Percentiles rank a stretch among this genome's conserved stretches.
Evolutionary conservation across 2,888 invertebrate species (phyloP).

Genomic region (Tenthredo livida): DNA sequence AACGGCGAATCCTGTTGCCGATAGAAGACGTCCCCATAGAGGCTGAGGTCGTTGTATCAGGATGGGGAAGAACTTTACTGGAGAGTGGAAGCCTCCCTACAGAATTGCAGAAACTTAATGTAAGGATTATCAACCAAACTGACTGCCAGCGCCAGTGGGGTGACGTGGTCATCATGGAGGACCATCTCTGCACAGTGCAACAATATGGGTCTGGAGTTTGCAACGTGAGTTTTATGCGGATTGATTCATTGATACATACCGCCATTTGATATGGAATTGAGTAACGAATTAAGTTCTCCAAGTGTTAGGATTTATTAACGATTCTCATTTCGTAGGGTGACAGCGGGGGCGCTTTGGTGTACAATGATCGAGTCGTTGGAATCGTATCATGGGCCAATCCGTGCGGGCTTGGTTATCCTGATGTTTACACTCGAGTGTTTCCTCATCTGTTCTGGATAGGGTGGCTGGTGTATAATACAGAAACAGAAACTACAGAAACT

Average conservation of each 20-base stretch:
- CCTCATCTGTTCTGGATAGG: slow-evolving; percentile 47
- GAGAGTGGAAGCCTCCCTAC: slow-evolving; percentile 49
- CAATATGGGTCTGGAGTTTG: slow-evolving; percentile 29
- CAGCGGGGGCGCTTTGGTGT: slow-evolving; percentile 39
- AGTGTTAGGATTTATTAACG: neutral
- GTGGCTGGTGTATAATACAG: neutral
- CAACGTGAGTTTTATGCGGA: slow-evolving; percentile 29
- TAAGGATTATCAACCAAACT: slow-evolving; percentile 47
- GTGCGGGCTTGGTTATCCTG: slow-evolving; percentile 43
- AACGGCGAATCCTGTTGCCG: slow-evolving; percentile 19
- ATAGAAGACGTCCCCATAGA: slow-evolving; percentile 18
- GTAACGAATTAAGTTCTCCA: neutral
- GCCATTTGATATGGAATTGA: neutral
- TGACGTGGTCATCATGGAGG: neutral
- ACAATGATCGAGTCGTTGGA: slow-evolving; percentile 47
- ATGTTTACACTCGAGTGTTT: slow-evolving; percentile 52
- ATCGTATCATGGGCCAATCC: slow-evolving; percentile 50
- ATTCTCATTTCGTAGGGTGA: slow-evolving; percentile 5
- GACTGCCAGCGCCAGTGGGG: slow-evolving; percentile 43
- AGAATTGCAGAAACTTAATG: slow-evolving; percentile 53
- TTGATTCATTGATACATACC: neutral
- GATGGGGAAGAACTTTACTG: slow-evolving; percentile 46
- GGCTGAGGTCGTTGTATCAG: slow-evolving; percentile 17
- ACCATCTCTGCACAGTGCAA: slow-evolving; percentile 29
- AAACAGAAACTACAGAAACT: neutral